phyloP scores from a whole-genome alignment of 2,888 invertebrate genomes.

The Euproctis similis region DNA sequence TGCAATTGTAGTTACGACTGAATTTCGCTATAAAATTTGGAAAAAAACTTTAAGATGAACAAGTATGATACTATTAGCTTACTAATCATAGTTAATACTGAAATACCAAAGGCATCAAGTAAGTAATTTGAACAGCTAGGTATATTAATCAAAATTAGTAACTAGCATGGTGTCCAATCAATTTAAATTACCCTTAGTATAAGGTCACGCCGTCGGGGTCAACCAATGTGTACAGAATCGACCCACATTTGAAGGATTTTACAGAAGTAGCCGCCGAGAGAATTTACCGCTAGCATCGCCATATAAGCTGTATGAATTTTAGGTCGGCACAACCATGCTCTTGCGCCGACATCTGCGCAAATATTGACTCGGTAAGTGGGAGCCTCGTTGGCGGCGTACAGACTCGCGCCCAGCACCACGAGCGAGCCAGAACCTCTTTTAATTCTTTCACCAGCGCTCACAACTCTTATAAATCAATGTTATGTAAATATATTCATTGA shows the following conservation, averaged over 20 bases:
- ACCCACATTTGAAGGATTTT: conserved; percentile 74
- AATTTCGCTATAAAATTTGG: too few species aligned
- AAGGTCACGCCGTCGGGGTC: conserved; percentile 54
- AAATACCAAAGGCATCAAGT: too few species aligned
- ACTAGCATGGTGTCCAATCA: too few species aligned
- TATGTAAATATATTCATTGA: conserved; percentile 31
- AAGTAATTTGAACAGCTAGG: too few species aligned
- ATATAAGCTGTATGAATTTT: conserved; percentile 75
- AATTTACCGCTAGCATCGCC: conserved; percentile 75
- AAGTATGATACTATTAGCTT: too few species aligned
- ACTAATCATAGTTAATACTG: too few species aligned
- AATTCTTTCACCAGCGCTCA: conserved; percentile 36
- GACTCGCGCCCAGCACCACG: conserved; percentile 33
- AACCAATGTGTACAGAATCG: conserved; percentile 67
- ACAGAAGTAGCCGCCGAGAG: conserved; percentile 73
- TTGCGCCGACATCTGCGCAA: conserved; percentile 74
- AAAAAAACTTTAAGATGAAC: too few species aligned
- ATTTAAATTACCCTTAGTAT: conserved; percentile 62
- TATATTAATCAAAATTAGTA: too few species aligned
- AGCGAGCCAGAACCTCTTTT: conserved; percentile 25
- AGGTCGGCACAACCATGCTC: conserved; percentile 73
- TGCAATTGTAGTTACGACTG: too few species aligned
- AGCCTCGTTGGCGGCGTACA: conserved; percentile 55
- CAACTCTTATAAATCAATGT: conserved; percentile 36
- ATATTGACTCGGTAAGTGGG: conserved; percentile 75